Base-by-base conservation (phyloP, 2,888 invertebrate genomes). In the Polymixis flavicincta region DNA sequence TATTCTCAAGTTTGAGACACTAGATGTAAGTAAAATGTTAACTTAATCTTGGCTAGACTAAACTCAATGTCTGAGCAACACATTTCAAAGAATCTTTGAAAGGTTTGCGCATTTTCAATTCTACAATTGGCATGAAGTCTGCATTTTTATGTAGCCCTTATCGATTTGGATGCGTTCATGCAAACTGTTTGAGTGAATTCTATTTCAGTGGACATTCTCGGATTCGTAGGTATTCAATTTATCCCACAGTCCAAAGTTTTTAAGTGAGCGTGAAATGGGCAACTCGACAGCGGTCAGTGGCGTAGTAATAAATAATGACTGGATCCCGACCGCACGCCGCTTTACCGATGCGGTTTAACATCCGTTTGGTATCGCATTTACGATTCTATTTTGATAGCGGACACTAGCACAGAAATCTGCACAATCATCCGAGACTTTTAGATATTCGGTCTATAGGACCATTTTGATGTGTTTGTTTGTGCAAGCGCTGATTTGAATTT, bases 1-100 rank as follows among this genome's bases (percentile, higher is more conserved):
- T 70, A 98, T 98, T 87, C 97, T 98, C 75, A 98, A 98, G 95
- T 98, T 98, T 88, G 98, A 98, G 93, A 98, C 98, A 22, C 95
- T 98, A 68, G 98, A 98, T 88, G 98, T 98, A 92, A 95, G 95
- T 93, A 70, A 64, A 61, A 57, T 25, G 3, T 48, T 17, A 22
- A 28, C 11, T 42, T 45, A 48, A 48, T 42, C 25, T 68, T 68
- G 37, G 52, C 50, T 59, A 73, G 65, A 77, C 74, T 37, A 67
- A 14, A 66, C 22, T 60, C 32, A 54, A 25, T 61, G 19, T 17
- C 14, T 17, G 7, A n/a, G 32, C 28, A 64, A 70, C 11, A 71
- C 2, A 25, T 22, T 59, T 17, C 8, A 54, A 63, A 32, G 14
- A 67, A 55, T 59, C 14, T 55, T 17, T 37, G 14, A 52, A 52